Evolutionary conservation across 2,113 vertebrate species (phyloP), one percentile per base, ranked within the genome.

Genomic region (Pseudolaguvia tuberculata): DNA sequence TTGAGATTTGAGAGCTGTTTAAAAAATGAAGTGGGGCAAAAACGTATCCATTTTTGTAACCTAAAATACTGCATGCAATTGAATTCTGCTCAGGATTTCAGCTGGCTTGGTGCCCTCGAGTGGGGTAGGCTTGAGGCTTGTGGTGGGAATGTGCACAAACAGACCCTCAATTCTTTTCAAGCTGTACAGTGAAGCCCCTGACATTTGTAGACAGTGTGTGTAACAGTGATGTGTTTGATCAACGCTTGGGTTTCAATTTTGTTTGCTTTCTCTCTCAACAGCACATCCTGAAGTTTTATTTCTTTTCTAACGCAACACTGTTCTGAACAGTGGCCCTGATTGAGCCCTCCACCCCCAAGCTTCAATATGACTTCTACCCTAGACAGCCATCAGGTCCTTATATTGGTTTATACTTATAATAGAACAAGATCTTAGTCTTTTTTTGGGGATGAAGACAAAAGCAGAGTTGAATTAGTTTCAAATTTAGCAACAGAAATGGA

Each of bases 131-230:
- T 65, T 70, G 75, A 70, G 75, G 58, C 73, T 69, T 72, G 50
- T 56, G 31, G 68, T 70, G 68, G 68, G 68, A 70, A 53, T 15
- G 53, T 57, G 47, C 20, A 20, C 27, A 47, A 31, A 76, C 65
- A 80, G 63, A 77, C 65, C 50, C 52, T 35, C 61, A 59, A 73
- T 77, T 77, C 75, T 80, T 80, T 52, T 80, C 55, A 35, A 29
- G 59, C 23, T 2, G 73, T 23, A 45, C 56, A 56, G 47, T 56
- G 59, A 63, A 77, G 39, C 68, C 69, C 56, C 59, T 63, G 25
- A 65, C 58, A 55, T 72, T 57, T 76, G n/a, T 53, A 48, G 29
- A 51, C 9, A 7, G 0, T 5, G 57, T 35, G 58, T 35, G 29
- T 35, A n/a, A 39, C 58, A 6, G 29, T n/a, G 35, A 42, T 21